Base-by-base conservation (phyloP, 2,888 invertebrate species). In the Icerya purchasi region DNA sequence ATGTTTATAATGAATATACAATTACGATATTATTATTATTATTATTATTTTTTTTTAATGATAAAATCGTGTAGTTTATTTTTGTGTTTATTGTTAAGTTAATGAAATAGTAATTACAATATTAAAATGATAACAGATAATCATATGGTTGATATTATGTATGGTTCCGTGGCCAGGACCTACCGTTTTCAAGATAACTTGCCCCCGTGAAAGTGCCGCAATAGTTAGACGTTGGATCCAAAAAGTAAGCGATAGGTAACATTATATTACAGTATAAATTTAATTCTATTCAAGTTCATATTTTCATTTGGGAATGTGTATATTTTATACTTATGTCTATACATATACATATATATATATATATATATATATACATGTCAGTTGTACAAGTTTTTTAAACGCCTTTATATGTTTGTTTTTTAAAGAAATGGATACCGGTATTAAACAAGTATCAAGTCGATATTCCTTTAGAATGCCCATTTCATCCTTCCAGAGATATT, bases 91-190 rank as follows among this genome's bases (percentile, higher is more conserved):
- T 22, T 20, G 23, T 36, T 8, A 36, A 14, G 36, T 36, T 5
- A 36, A 50, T 18, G 22, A 3, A 22, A 14, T 1, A 36, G 22
- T 22, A 19, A 19, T 57, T n/a, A n/a, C 22, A 2, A 22, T 2
- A 22, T 22, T 51, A 23, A 10, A 24, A 50, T 23, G 22, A 19
- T 58, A 36, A 50, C 72, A 88, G 88, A 81, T 87, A 73, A 77
- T 84, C 75, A 78, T 83, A 75, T 79, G 86, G 72, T 79, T 86
- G 72, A 80, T 86, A 76, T 76, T 87, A 70, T 81, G 86, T 66
- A 75, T 86, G 71, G 84, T 88, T 74, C 87, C 87, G 73, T 88
- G 87, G 87, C 87, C 87, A 70, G 86, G 86, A 68, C 85, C 86
- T 62, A 83, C 84, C 66, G 81, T 87, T 66, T 85, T 86, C 81